phyloP scores from a whole-genome alignment of 2,888 invertebrate species.

The Macaria notata region DNA sequence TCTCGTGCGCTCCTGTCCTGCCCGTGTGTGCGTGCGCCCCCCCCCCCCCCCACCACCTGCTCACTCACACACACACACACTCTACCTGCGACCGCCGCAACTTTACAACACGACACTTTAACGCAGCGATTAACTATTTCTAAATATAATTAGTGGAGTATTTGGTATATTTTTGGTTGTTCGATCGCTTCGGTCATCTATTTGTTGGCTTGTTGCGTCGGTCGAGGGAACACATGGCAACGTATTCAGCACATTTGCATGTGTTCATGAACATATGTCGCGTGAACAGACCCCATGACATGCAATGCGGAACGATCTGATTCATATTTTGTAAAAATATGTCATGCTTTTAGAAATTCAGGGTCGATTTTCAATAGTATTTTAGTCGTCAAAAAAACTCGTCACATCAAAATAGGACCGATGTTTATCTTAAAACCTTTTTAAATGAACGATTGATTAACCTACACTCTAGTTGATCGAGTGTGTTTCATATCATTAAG shows the following conservation, averaged over 20 bases:
- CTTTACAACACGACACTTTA: background rate
- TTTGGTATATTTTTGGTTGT: constrained; percentile 30
- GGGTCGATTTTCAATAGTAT: constrained; percentile 6
- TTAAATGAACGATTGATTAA: too few relatives aligned
- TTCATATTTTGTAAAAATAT: constrained; percentile 11
- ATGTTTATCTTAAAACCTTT: too few relatives aligned
- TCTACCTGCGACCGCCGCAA: constrained; percentile 4
- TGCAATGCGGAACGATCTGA: constrained; percentile 3
- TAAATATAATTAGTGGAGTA: constrained; percentile 25
- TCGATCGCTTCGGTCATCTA: constrained; percentile 15
- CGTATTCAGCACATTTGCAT: too few relatives aligned
- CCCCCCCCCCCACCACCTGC: background rate
- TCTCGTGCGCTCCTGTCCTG: background rate
- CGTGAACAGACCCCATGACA: background rate
- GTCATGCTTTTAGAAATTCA: background rate
- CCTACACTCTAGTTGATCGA: too few relatives aligned
- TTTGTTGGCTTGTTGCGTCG: constrained; percentile 8
- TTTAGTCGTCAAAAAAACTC: too few relatives aligned
- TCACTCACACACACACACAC: background rate
- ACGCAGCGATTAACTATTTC: constrained; percentile 11
- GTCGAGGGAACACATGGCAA: background rate
- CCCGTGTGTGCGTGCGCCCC: too few relatives aligned
- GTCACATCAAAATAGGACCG: too few relatives aligned
- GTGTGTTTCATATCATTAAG: too few relatives aligned
- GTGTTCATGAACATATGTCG: too few relatives aligned